Evolutionary conservation across 2,113 vertebrate species (phyloP).

Genomic region (Hucho hucho): DNA sequence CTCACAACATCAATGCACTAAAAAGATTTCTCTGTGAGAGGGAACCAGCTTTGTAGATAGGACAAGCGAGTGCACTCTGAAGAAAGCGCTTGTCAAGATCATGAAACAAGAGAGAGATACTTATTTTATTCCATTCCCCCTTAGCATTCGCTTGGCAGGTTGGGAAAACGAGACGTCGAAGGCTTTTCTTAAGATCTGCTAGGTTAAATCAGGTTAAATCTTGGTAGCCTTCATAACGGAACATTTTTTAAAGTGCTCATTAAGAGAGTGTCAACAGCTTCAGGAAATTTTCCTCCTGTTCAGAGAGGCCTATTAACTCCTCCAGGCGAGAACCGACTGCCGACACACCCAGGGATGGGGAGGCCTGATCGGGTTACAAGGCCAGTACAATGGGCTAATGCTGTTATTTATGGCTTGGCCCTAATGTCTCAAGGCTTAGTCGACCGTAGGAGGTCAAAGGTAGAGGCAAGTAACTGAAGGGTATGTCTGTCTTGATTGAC

Average conservation of each 20-base stretch:
- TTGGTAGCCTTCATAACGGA: conserved; percentile 8
- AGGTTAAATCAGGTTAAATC: conserved; percentile 23
- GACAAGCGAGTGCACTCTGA: background rate
- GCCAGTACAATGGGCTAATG: conserved; percentile 45
- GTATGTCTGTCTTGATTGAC: conserved; percentile 29
- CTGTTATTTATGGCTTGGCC: conserved; percentile 56
- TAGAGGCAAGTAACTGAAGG: conserved; percentile 25
- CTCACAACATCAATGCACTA: conserved; percentile 10
- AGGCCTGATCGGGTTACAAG: conserved; percentile 48
- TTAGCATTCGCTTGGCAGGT: conserved; percentile 18
- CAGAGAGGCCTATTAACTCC: conserved; percentile 40
- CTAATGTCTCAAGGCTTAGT: conserved; percentile 52
- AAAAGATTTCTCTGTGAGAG: conserved; percentile 16
- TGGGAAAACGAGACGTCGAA: conserved; percentile 19
- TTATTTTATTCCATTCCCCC: background rate
- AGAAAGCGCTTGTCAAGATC: conserved; percentile 14
- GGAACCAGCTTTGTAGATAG: conserved; percentile 8
- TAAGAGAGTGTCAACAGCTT: conserved; percentile 31
- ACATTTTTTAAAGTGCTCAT: conserved; percentile 19
- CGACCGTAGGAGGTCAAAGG: conserved; percentile 50
- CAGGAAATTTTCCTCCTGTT: conserved; percentile 13
- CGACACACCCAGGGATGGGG: conserved; percentile 21
- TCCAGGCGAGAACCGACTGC: conserved; percentile 4
- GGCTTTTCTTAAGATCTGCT: conserved; percentile 3
- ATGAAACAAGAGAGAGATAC: conserved; percentile 14